Percentiles rank a stretch among this genome's conserved stretches.
These are phyloP conservation scores for Teinopalpus imperialis DNA, from an alignment of 2,888 invertebrate species.

Conservation along the genomic window DNA sequence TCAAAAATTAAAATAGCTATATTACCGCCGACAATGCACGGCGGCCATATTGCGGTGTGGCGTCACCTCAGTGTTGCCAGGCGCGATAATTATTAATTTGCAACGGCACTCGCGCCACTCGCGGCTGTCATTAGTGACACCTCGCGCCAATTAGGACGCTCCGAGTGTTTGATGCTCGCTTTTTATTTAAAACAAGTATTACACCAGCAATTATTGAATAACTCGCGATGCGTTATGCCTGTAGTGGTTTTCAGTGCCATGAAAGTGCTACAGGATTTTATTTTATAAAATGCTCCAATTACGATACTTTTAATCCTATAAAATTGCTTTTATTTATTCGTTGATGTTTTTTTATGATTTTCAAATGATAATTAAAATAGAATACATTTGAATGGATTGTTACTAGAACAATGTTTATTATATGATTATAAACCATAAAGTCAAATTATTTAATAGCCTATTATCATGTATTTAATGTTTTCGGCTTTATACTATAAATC, in stretches of 20 bases:
- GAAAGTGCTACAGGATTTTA: conserved; percentile 43
- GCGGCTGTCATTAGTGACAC: conserved; percentile 78
- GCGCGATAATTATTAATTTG: conserved; percentile 80
- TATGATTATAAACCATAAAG: no score
- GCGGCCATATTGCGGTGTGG: conserved; percentile 68
- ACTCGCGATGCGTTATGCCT: conserved; percentile 58
- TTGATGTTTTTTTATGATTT: conserved; percentile 4
- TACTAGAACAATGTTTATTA: no score
- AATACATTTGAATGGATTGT: no score
- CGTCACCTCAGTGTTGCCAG: conserved; percentile 70
- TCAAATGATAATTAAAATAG: background rate
- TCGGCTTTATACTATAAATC: no score
- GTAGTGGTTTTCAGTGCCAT: conserved; percentile 55
- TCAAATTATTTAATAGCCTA: no score
- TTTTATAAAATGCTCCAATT: conserved; percentile 36
- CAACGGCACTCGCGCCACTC: conserved; percentile 59
- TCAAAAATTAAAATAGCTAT: conserved; percentile 53
- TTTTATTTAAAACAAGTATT: conserved; percentile 76
- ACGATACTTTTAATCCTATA: conserved; percentile 34
- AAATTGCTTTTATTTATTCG: conserved; percentile 28
- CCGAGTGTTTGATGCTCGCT: conserved; percentile 74
- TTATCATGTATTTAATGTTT: no score
- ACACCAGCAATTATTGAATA: conserved; percentile 76
- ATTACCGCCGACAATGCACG: conserved; percentile 62
- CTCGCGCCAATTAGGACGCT: conserved; percentile 77